A percentile compares a stretch with the other conserved stretches of the same genome.
These are phyloP conservation scores for Drosophila nr. fundita DNA, from an alignment of 2,888 invertebrate genomes.

Conservation along the genomic window DNA sequence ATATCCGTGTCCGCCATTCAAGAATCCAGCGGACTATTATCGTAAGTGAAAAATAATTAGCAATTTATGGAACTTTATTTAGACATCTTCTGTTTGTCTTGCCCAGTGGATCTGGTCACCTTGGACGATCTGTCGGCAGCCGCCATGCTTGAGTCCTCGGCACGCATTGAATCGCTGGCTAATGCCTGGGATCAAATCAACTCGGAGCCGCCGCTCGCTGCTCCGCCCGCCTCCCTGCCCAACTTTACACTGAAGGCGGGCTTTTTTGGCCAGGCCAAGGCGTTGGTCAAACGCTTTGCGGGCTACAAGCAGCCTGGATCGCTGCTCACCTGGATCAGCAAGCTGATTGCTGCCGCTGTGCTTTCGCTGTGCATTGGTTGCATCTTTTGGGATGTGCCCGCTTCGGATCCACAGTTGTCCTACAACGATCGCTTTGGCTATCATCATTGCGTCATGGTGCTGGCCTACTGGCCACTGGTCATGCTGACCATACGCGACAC, in stretches of 20 bases:
- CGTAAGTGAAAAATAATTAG: conserved; percentile 87
- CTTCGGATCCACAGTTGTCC: conserved; percentile 90
- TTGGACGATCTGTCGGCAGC: conserved; percentile 96
- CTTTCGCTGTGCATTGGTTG: conserved; percentile 94
- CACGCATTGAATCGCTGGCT: conserved; percentile 95
- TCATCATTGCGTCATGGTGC: conserved; percentile 92
- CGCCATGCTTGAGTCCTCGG: conserved; percentile 97
- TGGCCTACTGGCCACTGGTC: conserved; percentile 92
- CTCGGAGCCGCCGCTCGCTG: conserved; percentile 86
- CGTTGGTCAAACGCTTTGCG: conserved; percentile 86
- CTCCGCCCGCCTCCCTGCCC: conserved; percentile 92
- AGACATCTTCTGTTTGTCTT: not conserved
- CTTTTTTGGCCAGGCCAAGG: conserved; percentile 89
- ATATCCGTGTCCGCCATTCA: conserved; percentile 97
- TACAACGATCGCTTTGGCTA: conserved; percentile 94
- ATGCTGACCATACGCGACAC: conserved; percentile 86
- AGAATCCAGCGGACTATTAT: conserved; percentile 98
- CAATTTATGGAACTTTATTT: not conserved
- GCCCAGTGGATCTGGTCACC: conserved; percentile 95
- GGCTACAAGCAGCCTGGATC: conserved; percentile 95
- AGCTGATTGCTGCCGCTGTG: conserved; percentile 91
- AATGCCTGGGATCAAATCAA: conserved; percentile 87
- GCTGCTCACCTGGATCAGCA: conserved; percentile 91
- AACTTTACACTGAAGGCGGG: conserved; percentile 88
- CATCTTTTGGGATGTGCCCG: conserved; percentile 95